Evolutionary conservation across 2,113 vertebrate species (phyloP).

Genomic region (Embiotoca jacksoni): DNA sequence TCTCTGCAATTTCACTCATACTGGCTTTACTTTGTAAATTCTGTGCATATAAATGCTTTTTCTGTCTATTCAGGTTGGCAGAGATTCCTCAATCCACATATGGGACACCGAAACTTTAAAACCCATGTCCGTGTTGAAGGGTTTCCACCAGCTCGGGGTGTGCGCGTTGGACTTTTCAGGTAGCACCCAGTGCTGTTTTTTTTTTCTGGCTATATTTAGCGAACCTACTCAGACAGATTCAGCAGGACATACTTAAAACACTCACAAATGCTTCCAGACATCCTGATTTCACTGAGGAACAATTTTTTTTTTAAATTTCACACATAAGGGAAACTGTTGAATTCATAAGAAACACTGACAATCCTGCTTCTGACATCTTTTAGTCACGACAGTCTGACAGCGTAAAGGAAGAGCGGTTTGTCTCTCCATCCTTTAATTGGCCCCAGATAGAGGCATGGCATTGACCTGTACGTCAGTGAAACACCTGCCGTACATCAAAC

Average conservation of each 20-base stretch:
- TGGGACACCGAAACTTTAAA: slow-evolving; percentile 97
- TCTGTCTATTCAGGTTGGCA: slow-evolving; percentile 89
- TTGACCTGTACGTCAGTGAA: slow-evolving; percentile 61
- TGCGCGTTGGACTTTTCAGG: slow-evolving; percentile 98
- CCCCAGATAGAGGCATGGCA: slow-evolving; percentile 27
- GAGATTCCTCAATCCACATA: slow-evolving; percentile 94
- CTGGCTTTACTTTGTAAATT: neutral
- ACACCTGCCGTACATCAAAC: slow-evolving; percentile 67
- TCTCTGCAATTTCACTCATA: neutral
- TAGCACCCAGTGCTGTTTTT: slow-evolving; percentile 67
- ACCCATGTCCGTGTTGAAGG: slow-evolving; percentile 94
- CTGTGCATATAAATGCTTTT: neutral
- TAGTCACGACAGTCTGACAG: slow-evolving; percentile 35
- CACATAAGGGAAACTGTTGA: slow-evolving; percentile 35
- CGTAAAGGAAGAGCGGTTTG: slow-evolving; percentile 48
- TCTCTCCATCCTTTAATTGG: slow-evolving; percentile 69
- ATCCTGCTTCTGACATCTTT: slow-evolving; percentile 31
- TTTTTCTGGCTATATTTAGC: neutral
- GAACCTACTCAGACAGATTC: neutral
- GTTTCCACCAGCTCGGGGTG: slow-evolving; percentile 95
- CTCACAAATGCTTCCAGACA: slow-evolving; percentile 26
- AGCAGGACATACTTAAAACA: neutral
- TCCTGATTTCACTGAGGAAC: slow-evolving; percentile 18
- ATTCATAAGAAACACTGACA: slow-evolving; percentile 28
- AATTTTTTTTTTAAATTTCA: slow-evolving; percentile 9